These are phyloP conservation scores for Takifugu ocellatus DNA, from an alignment of 2,797 vertebrate species.

Conservation along the genomic window DNA sequence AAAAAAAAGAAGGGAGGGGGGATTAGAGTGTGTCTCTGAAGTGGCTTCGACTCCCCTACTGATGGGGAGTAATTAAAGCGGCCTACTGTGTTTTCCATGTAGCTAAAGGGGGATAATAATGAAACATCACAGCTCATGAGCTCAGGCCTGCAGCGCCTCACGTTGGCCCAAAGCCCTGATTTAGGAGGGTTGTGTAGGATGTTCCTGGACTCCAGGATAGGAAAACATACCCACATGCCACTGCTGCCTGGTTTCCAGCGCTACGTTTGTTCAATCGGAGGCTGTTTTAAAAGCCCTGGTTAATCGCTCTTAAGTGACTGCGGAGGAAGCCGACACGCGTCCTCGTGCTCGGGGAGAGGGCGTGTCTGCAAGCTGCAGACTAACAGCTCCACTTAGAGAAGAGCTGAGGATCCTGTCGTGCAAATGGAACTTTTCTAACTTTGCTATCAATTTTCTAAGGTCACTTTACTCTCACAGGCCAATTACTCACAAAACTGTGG, in stretches of 20 bases:
- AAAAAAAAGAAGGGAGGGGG: constrained; percentile 60
- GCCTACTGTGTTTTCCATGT: constrained; percentile 70
- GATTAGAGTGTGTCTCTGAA: constrained; percentile 72
- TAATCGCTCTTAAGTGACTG: background rate
- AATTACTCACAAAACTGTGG: constrained; percentile 28
- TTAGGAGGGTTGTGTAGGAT: constrained; percentile 52
- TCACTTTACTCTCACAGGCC: constrained; percentile 30
- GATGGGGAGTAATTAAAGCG: constrained; percentile 76
- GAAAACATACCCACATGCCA: constrained; percentile 12
- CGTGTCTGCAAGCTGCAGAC: constrained; percentile 14
- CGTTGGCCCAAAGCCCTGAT: constrained; percentile 52
- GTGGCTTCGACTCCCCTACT: constrained; percentile 68
- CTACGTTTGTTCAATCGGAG: background rate
- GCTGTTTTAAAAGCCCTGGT: background rate
- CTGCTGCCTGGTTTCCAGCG: constrained; percentile 26
- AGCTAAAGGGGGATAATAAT: constrained; percentile 71
- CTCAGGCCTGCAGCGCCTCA: constrained; percentile 52
- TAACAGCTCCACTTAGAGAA: constrained; percentile 4
- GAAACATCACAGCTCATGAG: constrained; percentile 67
- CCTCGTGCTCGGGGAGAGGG: constrained; percentile 13
- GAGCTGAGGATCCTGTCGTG: constrained; percentile 17
- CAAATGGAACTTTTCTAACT: constrained; percentile 25
- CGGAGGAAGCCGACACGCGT: background rate
- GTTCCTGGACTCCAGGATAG: constrained; percentile 36
- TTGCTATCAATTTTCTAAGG: constrained; percentile 26